A percentile compares a stretch with the other conserved stretches of the same genome.
Evolutionary conservation across 2,888 invertebrate genomes (phyloP).

Genomic region (Himalopsyche anomala): DNA sequence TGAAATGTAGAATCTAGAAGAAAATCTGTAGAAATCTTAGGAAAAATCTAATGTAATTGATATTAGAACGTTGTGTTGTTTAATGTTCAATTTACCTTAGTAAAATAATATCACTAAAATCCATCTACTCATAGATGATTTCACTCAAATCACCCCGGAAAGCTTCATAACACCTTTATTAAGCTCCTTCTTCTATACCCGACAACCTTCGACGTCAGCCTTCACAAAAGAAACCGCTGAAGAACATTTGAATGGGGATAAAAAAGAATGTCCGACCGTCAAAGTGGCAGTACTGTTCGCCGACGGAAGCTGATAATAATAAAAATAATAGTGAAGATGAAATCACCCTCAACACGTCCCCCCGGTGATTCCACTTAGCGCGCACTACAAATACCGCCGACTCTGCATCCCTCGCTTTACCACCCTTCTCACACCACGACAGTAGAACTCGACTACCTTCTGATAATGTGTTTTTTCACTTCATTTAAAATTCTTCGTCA

Average conservation of each 20-base stretch:
- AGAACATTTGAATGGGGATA: slow-evolving; percentile 36
- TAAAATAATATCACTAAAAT: background rate
- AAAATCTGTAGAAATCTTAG: too few relatives aligned
- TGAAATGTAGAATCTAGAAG: too few relatives aligned
- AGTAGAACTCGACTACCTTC: slow-evolving; percentile 7
- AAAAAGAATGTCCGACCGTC: slow-evolving; percentile 35
- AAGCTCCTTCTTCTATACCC: background rate
- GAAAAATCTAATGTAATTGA: too few relatives aligned
- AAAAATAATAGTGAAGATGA: slow-evolving; percentile 58
- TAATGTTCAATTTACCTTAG: background rate
- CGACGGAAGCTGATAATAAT: slow-evolving; percentile 39
- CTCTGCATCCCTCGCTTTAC: slow-evolving; percentile 53
- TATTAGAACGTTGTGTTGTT: background rate
- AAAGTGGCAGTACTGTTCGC: slow-evolving; percentile 27
- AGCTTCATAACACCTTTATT: background rate
- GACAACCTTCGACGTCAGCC: slow-evolving; percentile 19
- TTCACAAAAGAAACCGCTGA: slow-evolving; percentile 5
- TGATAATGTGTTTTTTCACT: slow-evolving; percentile 42
- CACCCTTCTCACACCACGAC: slow-evolving; percentile 12
- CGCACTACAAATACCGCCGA: slow-evolving; percentile 62
- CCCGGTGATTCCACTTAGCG: slow-evolving; percentile 58
- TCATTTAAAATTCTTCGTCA: slow-evolving; percentile 10
- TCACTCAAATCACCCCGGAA: background rate
- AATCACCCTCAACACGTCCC: slow-evolving; percentile 50
- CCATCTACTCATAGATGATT: background rate